Percentiles rank a stretch among this genome's conserved stretches.
These are phyloP conservation scores for Pionites leucogaster DNA, from an alignment of 2,113 vertebrate genomes.

Conservation along the genomic window DNA sequence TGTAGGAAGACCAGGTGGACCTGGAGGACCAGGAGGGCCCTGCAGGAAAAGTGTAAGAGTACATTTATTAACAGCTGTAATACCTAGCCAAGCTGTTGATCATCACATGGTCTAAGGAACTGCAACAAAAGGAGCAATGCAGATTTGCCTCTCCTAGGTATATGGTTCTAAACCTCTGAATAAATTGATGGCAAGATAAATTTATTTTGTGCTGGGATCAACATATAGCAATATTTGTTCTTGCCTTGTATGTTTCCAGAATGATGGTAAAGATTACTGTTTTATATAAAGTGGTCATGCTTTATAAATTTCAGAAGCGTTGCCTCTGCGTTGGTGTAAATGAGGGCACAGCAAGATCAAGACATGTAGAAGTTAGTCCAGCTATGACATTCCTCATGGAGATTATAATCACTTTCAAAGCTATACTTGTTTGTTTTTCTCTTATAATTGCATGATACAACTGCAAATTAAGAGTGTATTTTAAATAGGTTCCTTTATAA, in stretches of 20 bases:
- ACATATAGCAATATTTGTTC: not conserved
- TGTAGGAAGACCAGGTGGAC: conserved; percentile 71
- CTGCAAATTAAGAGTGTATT: not conserved
- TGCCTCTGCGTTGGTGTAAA: not conserved
- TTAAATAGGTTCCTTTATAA: not conserved
- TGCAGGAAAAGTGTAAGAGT: not conserved
- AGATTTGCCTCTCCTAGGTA: not conserved
- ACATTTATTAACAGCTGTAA: not conserved
- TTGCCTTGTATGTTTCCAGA: not conserved
- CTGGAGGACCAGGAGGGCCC: conserved; percentile 72
- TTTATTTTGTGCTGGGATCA: not conserved
- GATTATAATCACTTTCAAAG: not conserved
- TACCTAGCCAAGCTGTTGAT: not conserved
- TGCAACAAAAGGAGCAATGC: not conserved
- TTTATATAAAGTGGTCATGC: not conserved
- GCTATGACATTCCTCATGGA: not conserved
- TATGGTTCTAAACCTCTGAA: not conserved
- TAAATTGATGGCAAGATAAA: not conserved
- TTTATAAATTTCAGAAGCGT: not conserved
- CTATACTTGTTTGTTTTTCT: not conserved
- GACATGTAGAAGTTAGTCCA: not conserved
- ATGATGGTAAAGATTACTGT: not conserved
- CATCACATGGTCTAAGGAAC: not conserved
- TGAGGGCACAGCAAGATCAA: not conserved
- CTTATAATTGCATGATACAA: not conserved